phyloP scores from a whole-genome alignment of 1,140 invertebrate species.

The Sitobion miscanthi region DNA sequence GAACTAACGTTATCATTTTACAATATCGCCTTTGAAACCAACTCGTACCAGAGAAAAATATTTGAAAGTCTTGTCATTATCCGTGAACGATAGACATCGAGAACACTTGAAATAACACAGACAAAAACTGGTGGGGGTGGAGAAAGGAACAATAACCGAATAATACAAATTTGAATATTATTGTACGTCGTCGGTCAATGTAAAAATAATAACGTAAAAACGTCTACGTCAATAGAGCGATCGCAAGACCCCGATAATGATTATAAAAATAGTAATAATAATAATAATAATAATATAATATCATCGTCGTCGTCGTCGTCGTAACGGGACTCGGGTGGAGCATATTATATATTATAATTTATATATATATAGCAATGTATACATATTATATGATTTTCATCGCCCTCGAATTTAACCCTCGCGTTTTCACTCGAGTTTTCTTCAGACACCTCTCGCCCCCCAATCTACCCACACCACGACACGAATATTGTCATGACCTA shows the following conservation, averaged over 20 bases:
- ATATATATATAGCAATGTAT: background rate
- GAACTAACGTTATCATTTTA: background rate
- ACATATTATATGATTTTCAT: slow-evolving; percentile 10
- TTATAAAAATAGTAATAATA: background rate
- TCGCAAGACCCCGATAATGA: background rate
- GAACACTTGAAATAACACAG: background rate
- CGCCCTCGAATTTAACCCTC: slow-evolving; percentile 2
- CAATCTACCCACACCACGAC: too few relatives aligned
- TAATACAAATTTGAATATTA: background rate
- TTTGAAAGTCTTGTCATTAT: background rate
- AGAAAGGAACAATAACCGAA: background rate
- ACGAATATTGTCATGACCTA: background rate
- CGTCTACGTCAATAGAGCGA: background rate
- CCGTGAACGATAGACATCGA: background rate
- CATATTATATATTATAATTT: background rate
- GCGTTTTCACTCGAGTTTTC: background rate
- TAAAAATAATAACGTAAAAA: background rate
- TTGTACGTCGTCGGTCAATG: background rate
- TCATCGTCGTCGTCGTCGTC: background rate
- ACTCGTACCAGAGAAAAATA: background rate
- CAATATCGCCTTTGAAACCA: slow-evolving; percentile 17
- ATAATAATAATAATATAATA: background rate
- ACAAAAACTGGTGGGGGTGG: background rate
- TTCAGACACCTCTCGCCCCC: background rate
- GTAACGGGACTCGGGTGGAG: background rate